A percentile compares a stretch with the other conserved stretches of the same genome.
Evolutionary conservation across 2,888 invertebrate genomes (phyloP).

Genomic region (Amphimallon solstitiale): DNA sequence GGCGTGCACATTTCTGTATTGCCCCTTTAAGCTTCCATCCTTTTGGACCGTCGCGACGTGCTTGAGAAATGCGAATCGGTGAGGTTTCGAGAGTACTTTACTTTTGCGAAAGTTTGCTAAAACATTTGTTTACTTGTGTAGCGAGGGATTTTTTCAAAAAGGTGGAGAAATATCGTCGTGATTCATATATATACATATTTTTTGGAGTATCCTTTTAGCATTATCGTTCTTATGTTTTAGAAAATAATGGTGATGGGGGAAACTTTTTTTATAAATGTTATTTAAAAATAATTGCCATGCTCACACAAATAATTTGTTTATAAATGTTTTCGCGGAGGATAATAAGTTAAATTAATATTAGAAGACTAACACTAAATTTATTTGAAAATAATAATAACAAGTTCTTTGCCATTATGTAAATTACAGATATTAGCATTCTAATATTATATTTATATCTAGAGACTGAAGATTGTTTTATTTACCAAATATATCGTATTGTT

Average conservation of each 20-base stretch:
- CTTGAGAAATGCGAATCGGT: constrained; percentile 25
- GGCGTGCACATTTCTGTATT: not conserved
- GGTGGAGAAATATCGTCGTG: not conserved
- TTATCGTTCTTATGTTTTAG: not conserved
- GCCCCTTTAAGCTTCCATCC: constrained; percentile 14
- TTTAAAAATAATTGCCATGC: too few species aligned
- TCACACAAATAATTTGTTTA: too few species aligned
- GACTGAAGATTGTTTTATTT: too few species aligned
- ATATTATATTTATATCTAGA: too few species aligned
- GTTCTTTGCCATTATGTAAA: too few species aligned
- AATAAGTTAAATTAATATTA: too few species aligned
- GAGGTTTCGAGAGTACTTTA: constrained; percentile 12
- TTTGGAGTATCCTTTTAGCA: not conserved
- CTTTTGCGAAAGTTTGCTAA: constrained; percentile 13
- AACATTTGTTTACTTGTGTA: constrained; percentile 19
- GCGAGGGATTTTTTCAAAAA: constrained; percentile 19
- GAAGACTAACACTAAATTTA: too few species aligned
- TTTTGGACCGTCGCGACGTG: not conserved
- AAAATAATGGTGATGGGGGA: not conserved
- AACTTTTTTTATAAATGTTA: not conserved
- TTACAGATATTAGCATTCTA: too few species aligned
- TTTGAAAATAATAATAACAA: too few species aligned
- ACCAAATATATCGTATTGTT: too few species aligned
- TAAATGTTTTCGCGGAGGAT: too few species aligned
- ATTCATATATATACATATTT: constrained; percentile 1